Conservation (phyloP, 2,888 invertebrate genomes). For the Opisthograptis luteolata region DNA sequence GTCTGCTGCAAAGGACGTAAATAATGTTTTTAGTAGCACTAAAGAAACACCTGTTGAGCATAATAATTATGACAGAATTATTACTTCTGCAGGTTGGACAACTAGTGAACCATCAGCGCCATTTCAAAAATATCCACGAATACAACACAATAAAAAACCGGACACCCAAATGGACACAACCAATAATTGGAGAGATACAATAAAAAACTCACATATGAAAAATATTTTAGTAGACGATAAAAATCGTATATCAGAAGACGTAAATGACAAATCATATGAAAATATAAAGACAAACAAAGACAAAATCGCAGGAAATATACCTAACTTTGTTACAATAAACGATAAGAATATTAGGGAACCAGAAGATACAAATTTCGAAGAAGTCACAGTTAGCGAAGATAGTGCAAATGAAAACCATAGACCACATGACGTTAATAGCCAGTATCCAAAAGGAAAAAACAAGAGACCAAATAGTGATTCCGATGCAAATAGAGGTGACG, state of each 20-base stretch:
- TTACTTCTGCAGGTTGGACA: background rate
- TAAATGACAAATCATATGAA: background rate
- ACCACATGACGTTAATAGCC: background rate
- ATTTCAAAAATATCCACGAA: slow-evolving; percentile 2
- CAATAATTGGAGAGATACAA: background rate
- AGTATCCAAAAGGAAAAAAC: slow-evolving; percentile 4
- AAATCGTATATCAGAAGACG: background rate
- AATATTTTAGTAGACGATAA: background rate
- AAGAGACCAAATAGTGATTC: background rate
- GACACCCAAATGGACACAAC: background rate
- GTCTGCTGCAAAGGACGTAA: slow-evolving; percentile 1
- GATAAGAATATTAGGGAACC: slow-evolving; percentile 14
- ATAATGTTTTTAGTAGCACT: slow-evolving; percentile 6
- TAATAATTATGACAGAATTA: slow-evolving; percentile 3
- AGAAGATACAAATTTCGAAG: slow-evolving; percentile 8
- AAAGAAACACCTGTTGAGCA: slow-evolving; percentile 4
- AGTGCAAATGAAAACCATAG: slow-evolving; percentile 11
- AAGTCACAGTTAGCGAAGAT: slow-evolving; percentile 13
- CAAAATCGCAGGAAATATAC: slow-evolving; percentile 2
- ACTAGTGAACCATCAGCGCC: background rate
- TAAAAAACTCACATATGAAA: background rate
- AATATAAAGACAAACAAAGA: background rate
- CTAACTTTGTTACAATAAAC: slow-evolving; percentile 11
- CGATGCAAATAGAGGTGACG: slow-evolving; percentile 14
- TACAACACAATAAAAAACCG: background rate